Conservation (phyloP, 1,140 invertebrate species). For the Solen grandis region DNA sequence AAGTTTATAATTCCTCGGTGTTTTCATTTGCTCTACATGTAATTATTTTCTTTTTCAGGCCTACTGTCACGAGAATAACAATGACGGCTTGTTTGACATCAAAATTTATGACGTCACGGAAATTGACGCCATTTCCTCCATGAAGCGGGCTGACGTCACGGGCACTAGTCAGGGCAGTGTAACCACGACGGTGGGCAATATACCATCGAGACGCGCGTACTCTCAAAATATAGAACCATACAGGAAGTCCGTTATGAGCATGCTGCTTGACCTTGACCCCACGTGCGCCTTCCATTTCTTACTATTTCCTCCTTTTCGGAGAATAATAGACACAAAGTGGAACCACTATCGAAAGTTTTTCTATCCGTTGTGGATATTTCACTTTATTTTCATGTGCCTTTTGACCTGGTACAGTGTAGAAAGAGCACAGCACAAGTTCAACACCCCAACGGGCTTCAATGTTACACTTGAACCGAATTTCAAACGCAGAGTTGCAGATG, state of each 20-base stretch:
- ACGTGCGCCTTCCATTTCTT: slow-evolving; percentile 56
- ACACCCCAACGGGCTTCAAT: neutral
- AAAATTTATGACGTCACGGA: slow-evolving; percentile 67
- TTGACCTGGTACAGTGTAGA: slow-evolving; percentile 55
- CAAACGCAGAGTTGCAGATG: slow-evolving; percentile 3
- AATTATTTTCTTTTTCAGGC: slow-evolving; percentile 30
- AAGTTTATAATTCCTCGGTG: neutral
- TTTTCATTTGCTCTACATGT: neutral
- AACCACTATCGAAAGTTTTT: slow-evolving; percentile 43
- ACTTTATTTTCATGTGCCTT: slow-evolving; percentile 49
- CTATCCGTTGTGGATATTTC: slow-evolving; percentile 51
- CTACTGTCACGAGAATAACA: slow-evolving; percentile 24
- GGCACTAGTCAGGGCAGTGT: neutral
- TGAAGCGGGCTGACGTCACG: neutral
- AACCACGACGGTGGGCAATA: neutral
- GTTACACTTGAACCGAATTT: slow-evolving; percentile 2
- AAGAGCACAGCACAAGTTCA: neutral
- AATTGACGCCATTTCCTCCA: slow-evolving; percentile 51
- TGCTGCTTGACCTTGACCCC: slow-evolving; percentile 48
- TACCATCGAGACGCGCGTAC: slow-evolving; percentile 23
- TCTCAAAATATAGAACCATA: slow-evolving; percentile 22
- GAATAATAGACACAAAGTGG: slow-evolving; percentile 61
- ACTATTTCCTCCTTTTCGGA: slow-evolving; percentile 43
- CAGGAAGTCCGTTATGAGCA: slow-evolving; percentile 56
- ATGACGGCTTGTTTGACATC: slow-evolving; percentile 65